These are phyloP conservation scores for Hydrotaea diabolus DNA, from an alignment of 2,888 invertebrate species.

Conservation along the genomic window DNA sequence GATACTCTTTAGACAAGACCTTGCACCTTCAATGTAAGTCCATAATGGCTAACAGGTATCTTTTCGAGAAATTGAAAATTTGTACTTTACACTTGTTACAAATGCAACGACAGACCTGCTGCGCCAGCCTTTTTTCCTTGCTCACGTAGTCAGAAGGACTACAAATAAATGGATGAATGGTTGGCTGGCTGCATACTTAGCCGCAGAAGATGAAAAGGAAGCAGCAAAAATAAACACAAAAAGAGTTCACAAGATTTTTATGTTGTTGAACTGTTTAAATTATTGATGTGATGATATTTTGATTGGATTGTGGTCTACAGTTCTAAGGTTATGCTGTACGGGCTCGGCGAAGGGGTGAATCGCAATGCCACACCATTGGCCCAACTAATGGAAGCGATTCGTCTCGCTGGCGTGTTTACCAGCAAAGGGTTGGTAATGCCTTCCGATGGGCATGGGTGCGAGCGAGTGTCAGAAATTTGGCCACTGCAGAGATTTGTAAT, in stretches of 20 bases:
- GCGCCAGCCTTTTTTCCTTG: background rate
- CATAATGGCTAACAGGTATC: no score
- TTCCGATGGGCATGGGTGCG: no score
- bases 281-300: slow-evolving; percentile 66
- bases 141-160: background rate
- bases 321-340: slow-evolving; percentile 1
- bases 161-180: background rate
- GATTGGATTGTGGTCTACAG: slow-evolving; percentile 61
- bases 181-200: background rate
- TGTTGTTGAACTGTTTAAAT: slow-evolving; percentile 64
- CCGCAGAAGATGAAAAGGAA: background rate
- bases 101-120: background rate
- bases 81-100: background rate
- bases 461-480: background rate
- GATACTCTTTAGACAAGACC: no score
- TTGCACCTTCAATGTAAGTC: no score
- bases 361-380: background rate
- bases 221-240: slow-evolving; percentile 23
- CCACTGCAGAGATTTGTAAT: slow-evolving; percentile 40
- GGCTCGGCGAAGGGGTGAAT: background rate
- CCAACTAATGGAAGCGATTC: background rate
- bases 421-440: no score
- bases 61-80: background rate
- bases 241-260: slow-evolving; percentile 52
- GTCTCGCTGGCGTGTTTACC: background rate